Evolutionary conservation across 2,797 vertebrate species (phyloP), one percentile per base, ranked within the genome.

Genomic region (Darevskia nairensis): DNA sequence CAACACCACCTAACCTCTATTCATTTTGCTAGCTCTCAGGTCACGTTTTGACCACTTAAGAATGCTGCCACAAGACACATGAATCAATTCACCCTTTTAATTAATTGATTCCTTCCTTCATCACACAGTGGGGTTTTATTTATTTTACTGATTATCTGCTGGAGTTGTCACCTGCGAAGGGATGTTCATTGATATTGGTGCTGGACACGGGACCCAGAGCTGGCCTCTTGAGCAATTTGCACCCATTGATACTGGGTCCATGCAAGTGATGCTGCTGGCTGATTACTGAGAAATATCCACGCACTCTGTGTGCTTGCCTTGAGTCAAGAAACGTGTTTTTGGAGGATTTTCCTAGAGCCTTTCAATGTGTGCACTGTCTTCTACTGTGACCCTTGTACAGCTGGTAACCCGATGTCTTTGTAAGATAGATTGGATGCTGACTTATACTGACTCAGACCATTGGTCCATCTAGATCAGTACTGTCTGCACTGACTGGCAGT

Each of bases 51-150:
- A 86, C 87, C 68, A 0, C 1, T 82, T 85, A 88, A 72, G 86
- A 69, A 46, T 84, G 35, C 72, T 89, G 89, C 84, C 55, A 74
- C 25, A n/a, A 74, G 78, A 74, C n/a, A 74, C n/a, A 59, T 23
- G 78, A 80, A 59, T 44, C 68, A 6, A 41, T 80, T 71, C 21
- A 23, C 61, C 46, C 32, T 41, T 35, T 59, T 39, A 81, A 80
- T 72, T n/a, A 44, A 86, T 86, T 44, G 8, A 44, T 44, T 44
- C 17, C 11, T 80, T 39, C 15, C 46, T 80, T 76, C 64, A 68
- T 27, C 83, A 64, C 35, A n/a, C 8, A n/a, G 35, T 55, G 19
- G 25, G 64, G 59, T 8, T 13, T 8, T 66, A 27, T 79, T 71
- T 35, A 46, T 72, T 72, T 21, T 32, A 72, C 35, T 83, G 82